Base-by-base conservation (phyloP, 2,888 invertebrate species). In the Drepanosiphum platanoidis region DNA sequence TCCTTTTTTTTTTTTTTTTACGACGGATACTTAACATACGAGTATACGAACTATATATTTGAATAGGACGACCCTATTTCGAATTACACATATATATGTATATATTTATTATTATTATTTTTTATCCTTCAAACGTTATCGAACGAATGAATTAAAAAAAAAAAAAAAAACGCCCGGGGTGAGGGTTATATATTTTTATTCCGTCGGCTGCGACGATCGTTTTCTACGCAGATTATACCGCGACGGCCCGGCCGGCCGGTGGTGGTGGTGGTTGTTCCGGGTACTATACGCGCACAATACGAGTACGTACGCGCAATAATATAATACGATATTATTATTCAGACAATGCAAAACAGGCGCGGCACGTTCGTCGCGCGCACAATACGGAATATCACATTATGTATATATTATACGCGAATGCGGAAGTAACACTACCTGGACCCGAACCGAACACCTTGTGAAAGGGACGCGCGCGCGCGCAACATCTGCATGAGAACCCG, bases 401-500 rank as follows among this genome's bases (percentile, higher is more conserved):
- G 58, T 32, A 27, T 27, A 42, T 42, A 42, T 27, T 22, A 36
- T 70, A 70, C 30, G 32, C 9, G 83, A 77, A 84, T 32, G 75
- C 83, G 83, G 83, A 84, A 84, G 83, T 84, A 84, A 84, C 52
- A 75, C 68, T 83, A 75, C 68, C 52, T 2, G 22, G 15, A 18
- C 8, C 13, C 52, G 22, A 5, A 18, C 18, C 8, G 13, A 72
- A 83, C 83, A 83, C 83, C 83, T 84, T 77, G 83, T 84, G 52
- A 18, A 34, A 34, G 75, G 66, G 66, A 66, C 72, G 42, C 34
- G 39, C 36, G 82, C 42, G 58, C 27, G n/a, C 32, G 66, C 70
- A 80, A 84, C 83, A 84, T 84, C 83, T 84, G 83, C 83, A 84
- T 83, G 75, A n/a, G n/a, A 75, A 75, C 83, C 75, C 83, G 81